Evolutionary conservation across 2,113 vertebrate genomes (phyloP), one percentile per base, ranked within the genome.

Genomic region (Phrynocephalus versicolor): DNA sequence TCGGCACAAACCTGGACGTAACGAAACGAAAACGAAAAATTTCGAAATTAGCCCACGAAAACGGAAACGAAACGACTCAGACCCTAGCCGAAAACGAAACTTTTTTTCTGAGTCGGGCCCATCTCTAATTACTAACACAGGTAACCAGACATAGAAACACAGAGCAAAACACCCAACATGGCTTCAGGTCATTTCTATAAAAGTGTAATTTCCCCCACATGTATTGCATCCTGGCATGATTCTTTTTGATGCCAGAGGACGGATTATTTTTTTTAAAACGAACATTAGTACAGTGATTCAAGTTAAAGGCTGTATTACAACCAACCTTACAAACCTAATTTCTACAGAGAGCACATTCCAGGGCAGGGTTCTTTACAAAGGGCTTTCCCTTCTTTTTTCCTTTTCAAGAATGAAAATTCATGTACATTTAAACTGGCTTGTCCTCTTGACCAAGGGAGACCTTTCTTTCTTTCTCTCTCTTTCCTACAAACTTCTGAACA

Each of bases 141-240:
- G 3, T 60, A 91, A 93, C 82, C 88, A 86, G 0, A 92, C 86
- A 37, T 0, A 27, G 87, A 77, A 71, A 80, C 89, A 89, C 14
- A 87, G 85, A 91, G 78, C 64, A 91, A 88, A 84, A 89, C 88
- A 89, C 71, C 30, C 15, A 88, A 85, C 91, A 81, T 86, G 80
- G 92, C 89, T 88, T 37, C 0, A 2, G 65, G 82, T 88, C 23
- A 90, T 91, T 90, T 89, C 88, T 90, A 87, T n/a, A 69, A 89
- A 33, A 9, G 75, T 1, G 13, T 87, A 83, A 72, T 72, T 79
- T 81, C 84, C 82, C 72, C 81, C 79, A 80, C 0, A 0, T 64
- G 83, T 23, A 25, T 90, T 75, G 83, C 83, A 87, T 10, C 0
- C 0, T 16, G 84, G 41, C 84, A 62, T 62, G 41, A 64, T 79